A percentile compares a stretch with the other conserved stretches of the same genome.
Conservation (phyloP, 2,797 vertebrate species). For the Ispidina picta region DNA sequence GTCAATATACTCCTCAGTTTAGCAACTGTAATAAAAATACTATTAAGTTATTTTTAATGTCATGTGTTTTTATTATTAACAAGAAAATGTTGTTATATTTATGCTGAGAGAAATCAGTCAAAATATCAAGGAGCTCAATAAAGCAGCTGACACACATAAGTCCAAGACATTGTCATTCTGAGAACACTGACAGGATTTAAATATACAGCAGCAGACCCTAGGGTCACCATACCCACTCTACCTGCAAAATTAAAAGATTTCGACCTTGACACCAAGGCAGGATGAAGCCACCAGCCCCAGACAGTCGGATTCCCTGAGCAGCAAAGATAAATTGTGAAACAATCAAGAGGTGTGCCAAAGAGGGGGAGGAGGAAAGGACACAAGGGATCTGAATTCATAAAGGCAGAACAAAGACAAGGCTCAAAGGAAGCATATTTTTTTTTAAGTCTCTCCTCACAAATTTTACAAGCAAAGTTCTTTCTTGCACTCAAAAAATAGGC, state of each 20-base stretch:
- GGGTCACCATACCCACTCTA: constrained; percentile 50
- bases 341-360: constrained; percentile 19
- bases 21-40: neutral
- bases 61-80: constrained; percentile 47
- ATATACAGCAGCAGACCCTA: constrained; percentile 62
- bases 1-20: neutral
- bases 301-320: constrained; percentile 64
- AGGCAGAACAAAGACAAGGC: constrained; percentile 54
- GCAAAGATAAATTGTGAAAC: constrained; percentile 73
- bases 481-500: neutral
- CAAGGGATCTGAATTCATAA: constrained; percentile 45
- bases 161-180: constrained; percentile 23
- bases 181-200: constrained; percentile 63
- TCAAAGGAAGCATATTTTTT: constrained; percentile 21
- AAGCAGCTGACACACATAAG: constrained; percentile 61
- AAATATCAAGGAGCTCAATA: constrained; percentile 59
- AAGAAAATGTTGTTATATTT: constrained; percentile 58
- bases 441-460: neutral
- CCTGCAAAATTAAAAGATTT: constrained; percentile 77
- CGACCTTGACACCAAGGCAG: constrained; percentile 72
- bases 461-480: neutral
- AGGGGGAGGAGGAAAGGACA: constrained; percentile 1
- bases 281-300: constrained; percentile 39
- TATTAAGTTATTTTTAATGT: neutral
- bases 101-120: constrained; percentile 52